phyloP scores from a whole-genome alignment of 2,797 vertebrate species.

The Percopsis omiscomaycus region DNA sequence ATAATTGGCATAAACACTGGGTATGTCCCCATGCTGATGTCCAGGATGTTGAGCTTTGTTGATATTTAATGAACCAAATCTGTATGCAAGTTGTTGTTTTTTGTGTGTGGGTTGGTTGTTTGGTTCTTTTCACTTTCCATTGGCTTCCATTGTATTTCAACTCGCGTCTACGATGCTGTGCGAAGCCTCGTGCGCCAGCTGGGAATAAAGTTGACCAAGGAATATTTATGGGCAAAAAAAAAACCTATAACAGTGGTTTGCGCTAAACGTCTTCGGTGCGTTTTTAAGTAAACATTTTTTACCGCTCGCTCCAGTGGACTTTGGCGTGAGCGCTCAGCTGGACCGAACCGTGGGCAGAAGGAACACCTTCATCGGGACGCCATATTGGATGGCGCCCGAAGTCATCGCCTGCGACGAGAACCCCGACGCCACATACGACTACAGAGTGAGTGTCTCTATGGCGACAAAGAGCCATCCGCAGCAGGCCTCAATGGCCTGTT shows the following conservation, averaged over 20 bases:
- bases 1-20: no score
- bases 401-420: constrained; percentile 97
- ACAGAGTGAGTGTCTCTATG: constrained; percentile 82
- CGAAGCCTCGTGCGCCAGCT: no score
- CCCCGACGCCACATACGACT: constrained; percentile 95
- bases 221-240: background rate
- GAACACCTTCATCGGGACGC: constrained; percentile 96
- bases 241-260: background rate
- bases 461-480: background rate
- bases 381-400: constrained; percentile 97
- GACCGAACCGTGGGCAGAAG: constrained; percentile 94
- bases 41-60: no score
- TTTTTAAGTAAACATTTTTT: background rate
- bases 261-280: background rate
- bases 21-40: no score
- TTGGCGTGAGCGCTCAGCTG: constrained; percentile 94
- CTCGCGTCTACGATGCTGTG: no score
- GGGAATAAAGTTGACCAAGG: no score
- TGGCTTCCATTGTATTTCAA: no score
- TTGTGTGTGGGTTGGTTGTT: no score
- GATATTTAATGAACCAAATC: no score
- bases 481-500: background rate
- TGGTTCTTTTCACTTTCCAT: no score
- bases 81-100: no score
- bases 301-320: constrained; percentile 81